A percentile compares a stretch with the other conserved stretches of the same genome.
These are phyloP conservation scores for Pitangus sulphuratus DNA, from an alignment of 2,797 vertebrate genomes.

Conservation along the genomic window DNA sequence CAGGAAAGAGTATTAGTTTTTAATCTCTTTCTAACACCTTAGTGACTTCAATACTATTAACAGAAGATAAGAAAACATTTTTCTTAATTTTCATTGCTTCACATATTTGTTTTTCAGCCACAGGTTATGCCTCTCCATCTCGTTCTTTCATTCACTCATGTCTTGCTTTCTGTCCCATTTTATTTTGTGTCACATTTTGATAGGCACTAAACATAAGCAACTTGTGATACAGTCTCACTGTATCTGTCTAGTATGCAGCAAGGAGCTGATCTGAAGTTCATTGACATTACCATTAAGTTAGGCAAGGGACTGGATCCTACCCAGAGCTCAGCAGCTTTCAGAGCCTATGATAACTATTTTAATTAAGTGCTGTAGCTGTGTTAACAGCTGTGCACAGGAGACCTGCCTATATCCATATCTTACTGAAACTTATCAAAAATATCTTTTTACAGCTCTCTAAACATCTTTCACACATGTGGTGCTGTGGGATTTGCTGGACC, in stretches of 20 bases:
- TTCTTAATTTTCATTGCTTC: not conserved
- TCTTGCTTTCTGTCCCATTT: not conserved
- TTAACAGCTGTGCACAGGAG: not conserved
- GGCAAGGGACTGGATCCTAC: not conserved
- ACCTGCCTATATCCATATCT: not conserved
- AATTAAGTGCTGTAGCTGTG: not conserved
- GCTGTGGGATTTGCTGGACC: not conserved
- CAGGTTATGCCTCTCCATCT: not conserved
- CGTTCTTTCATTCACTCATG: not conserved
- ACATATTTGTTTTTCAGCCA: not conserved
- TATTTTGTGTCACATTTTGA: not conserved
- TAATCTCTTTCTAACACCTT: not conserved
- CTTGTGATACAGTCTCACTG: not conserved
- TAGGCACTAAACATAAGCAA: not conserved
- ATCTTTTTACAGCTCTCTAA: not conserved
- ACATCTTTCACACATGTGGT: accelerated
- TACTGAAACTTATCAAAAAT: not conserved
- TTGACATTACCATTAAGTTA: not conserved
- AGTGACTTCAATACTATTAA: not conserved
- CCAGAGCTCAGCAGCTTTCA: not conserved
- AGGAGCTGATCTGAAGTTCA: not conserved
- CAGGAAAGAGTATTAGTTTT: not conserved
- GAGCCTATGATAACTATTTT: not conserved
- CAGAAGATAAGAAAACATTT: not conserved
- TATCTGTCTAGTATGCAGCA: not conserved